These are phyloP conservation scores for Papilio polyxenes DNA, from an alignment of 1,140 invertebrate species.

Conservation along the genomic window DNA sequence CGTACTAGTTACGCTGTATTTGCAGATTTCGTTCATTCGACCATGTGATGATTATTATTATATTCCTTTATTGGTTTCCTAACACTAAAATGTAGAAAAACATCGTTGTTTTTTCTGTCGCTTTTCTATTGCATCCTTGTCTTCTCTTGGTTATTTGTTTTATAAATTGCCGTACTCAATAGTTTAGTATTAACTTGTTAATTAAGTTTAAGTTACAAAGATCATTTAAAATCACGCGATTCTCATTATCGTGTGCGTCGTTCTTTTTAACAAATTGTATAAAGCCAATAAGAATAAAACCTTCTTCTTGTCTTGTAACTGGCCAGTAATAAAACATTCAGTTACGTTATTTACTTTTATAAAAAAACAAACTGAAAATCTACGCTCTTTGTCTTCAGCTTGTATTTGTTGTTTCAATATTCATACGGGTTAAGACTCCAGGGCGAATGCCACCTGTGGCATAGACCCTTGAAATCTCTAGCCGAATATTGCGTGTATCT, in stretches of 20 bases:
- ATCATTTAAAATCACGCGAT: not conserved
- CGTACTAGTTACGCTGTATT: not conserved
- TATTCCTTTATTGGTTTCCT: not conserved
- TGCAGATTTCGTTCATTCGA: conserved; percentile 3
- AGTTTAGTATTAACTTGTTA: not conserved
- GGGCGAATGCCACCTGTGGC: conserved; percentile 36
- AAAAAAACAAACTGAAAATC: conserved; percentile 22
- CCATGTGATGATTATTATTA: not conserved
- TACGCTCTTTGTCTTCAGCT: not conserved
- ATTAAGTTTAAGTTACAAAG: not conserved
- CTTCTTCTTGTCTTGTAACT: not conserved
- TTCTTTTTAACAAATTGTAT: not conserved
- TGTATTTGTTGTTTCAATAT: conserved; percentile 36
- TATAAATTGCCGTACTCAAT: not conserved
- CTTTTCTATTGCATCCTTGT: not conserved
- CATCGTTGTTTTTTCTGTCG: not conserved
- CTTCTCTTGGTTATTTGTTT: not conserved
- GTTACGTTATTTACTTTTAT: conserved; percentile 17
- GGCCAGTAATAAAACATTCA: not conserved
- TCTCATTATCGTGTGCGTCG: not conserved
- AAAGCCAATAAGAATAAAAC: no score
- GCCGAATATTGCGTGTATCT: conserved; percentile 30
- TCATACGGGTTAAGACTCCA: conserved; percentile 36
- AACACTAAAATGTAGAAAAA: not conserved
- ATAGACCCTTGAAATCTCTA: conserved; percentile 26